Conservation (phyloP, 2,797 vertebrate genomes). For the Cynopterus sphinx region DNA sequence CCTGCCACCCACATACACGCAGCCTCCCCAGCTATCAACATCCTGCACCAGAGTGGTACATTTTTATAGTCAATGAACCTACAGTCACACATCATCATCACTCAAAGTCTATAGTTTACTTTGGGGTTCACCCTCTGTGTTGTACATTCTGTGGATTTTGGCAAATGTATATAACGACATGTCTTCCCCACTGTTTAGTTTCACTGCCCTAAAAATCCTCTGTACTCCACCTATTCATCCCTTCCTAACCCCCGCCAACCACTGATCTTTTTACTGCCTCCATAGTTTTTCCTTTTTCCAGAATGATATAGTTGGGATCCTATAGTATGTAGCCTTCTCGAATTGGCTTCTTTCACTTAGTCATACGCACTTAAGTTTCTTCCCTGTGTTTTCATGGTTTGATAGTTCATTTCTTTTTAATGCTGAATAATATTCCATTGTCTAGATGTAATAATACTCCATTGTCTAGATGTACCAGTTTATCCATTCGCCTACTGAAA, state of each 20-base stretch:
- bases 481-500: not conserved
- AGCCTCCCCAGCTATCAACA: not conserved
- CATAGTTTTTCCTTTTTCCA: not conserved
- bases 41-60: not conserved
- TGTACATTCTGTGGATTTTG: not conserved
- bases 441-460: too few relatives aligned
- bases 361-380: not conserved
- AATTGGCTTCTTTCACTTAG: not conserved
- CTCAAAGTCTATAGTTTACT: not conserved
- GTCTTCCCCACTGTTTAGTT: not conserved
- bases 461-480: not conserved
- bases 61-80: not conserved
- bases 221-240: not conserved
- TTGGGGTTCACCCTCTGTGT: not conserved
- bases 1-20: not conserved
- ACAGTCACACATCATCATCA: accelerated
- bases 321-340: not conserved
- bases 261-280: not conserved
- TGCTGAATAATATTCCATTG: not conserved
- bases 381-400: not conserved
- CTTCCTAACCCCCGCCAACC: not conserved
- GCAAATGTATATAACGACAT: not conserved
- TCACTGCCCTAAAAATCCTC: not conserved
- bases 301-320: not conserved
- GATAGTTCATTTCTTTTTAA: not conserved